Base-by-base conservation (phyloP, 1,140 invertebrate species). In the Lineus longissimus region DNA sequence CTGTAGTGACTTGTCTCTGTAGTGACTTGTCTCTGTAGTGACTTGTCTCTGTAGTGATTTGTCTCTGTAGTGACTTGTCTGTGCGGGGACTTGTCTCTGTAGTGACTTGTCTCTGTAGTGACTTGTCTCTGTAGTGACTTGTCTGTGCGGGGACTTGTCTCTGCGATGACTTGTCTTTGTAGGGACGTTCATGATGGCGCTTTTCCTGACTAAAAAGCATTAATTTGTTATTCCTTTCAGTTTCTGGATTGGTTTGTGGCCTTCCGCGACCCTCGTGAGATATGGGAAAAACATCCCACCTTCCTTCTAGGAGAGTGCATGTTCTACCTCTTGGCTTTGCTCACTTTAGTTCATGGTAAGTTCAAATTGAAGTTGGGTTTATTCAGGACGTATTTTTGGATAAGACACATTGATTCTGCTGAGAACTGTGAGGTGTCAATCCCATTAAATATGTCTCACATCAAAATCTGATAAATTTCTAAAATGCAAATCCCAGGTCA, bases 291-390 rank as follows among this genome's bases (percentile, higher is more conserved):
- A 41, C 80, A 84, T 70, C 73, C 73, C 11, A 75, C 72, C 15
- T 84, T 76, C 60, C 69, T 84, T 6, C 71, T 70, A 23, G 73
- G 68, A 59, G 82, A 84, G 68, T 36, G 81, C 23, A 54, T 75
- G 22, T 76, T 76, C 61, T 80, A 78, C 65, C 57, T 81, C 43
- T 63, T 79, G 51, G 70, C 71, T 33, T 55, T 75, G 4, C 66
- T 84, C 1, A 82, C 80, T 13, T 76, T 84, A 30, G 64, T 75
- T 25, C 82, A 84, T 73, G 82, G 81, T 83, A 71, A 67, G 69
- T 67, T 25, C 17, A 15, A 17, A 17, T 11, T 23, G 6, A 19
- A 6, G 36, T 41, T 40, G 25, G 6, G 45, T 29, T 19, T 40
- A n/a, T 33, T 7, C 9, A 31, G 15, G 15, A 17, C 13, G 11